A percentile compares a stretch with the other conserved stretches of the same genome.
Evolutionary conservation across 2,888 invertebrate species (phyloP).

Genomic region (Spisula subtruncata): DNA sequence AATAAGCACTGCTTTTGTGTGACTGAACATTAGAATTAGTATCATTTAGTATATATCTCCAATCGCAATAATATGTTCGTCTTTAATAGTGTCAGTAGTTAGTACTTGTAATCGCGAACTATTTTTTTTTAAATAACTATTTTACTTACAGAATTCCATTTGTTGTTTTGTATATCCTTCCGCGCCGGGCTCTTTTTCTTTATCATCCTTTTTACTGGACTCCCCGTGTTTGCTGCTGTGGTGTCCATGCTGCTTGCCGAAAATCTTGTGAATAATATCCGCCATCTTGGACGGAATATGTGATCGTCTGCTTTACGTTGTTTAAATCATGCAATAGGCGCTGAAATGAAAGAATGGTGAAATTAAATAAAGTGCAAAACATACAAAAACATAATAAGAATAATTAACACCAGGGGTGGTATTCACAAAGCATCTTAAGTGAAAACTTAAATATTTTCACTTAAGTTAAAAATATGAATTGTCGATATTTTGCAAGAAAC

Average conservation of each 20-base stretch:
- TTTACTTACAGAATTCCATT: slow-evolving; percentile 77
- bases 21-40: no score
- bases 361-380: not conserved
- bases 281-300: slow-evolving; percentile 73
- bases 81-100: no score
- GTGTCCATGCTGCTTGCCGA: slow-evolving; percentile 75
- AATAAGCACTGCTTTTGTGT: no score
- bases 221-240: slow-evolving; percentile 62
- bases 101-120: no score
- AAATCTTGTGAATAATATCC: slow-evolving; percentile 82
- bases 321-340: not conserved
- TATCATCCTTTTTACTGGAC: slow-evolving; percentile 64
- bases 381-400: no score
- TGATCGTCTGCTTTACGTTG: not conserved
- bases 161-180: slow-evolving; percentile 77
- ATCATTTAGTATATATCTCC: no score
- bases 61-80: no score
- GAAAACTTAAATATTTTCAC: no score
- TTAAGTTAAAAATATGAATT: no score
- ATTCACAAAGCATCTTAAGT: no score
- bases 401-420: not conserved
- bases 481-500: no score
- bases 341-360: not conserved
- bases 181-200: slow-evolving; percentile 48
- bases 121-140: no score